Base-by-base conservation (phyloP, 37 sponge, comb jelly and placozoan genomes). In the Axinella damicornis region DNA sequence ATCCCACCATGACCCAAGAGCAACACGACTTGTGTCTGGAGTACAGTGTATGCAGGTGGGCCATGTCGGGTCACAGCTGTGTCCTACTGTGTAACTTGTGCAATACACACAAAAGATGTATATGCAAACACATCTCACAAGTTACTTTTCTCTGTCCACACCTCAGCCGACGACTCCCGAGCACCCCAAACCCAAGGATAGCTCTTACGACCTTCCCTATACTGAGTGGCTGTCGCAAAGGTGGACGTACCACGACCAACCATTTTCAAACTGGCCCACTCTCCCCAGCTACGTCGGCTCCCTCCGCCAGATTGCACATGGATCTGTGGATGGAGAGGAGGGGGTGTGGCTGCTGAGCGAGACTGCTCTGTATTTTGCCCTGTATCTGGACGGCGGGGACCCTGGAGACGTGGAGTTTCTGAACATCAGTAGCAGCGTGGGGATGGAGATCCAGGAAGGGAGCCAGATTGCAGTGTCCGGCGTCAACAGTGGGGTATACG, bases 191-290 rank as follows among this genome's bases (percentile, higher is more conserved):
- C 22, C 60, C 77, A 36, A 58, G 34, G 9, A 31, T 12, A 52
- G n/a, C n/a, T 46, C 9, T 54, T 36, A 54, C 28, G 94, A 94
- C 71, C 24, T 52, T 15, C 91, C 91, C 1, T 94, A 94, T 62
- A 94, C 94, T 4, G 94, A 94, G 65, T 94, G 94, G 94, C 35
- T 94, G 13, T 77, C 94, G 0, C 77, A 85, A 54, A 61, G 94
- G 13, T 90, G 90, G 91, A 83, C 94, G 9, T 87, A 82, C 28
- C 30, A 63, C 34, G 77, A 83, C 18, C 63, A 61, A 18, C 71
- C 70, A 17, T 85, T 89, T 71, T 57, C 88, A 1, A 59, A 89
- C 57, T 94, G 94, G 94, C 90, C 90, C 0, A n/a, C 53, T 2
- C 76, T 94, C 11, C 94, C 94, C 22, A 32, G 77, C 2, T 52